Evolutionary conservation across 2,797 vertebrate species (phyloP), one percentile per base, ranked within the genome.

Genomic region (Centroberyx gerrardi): DNA sequence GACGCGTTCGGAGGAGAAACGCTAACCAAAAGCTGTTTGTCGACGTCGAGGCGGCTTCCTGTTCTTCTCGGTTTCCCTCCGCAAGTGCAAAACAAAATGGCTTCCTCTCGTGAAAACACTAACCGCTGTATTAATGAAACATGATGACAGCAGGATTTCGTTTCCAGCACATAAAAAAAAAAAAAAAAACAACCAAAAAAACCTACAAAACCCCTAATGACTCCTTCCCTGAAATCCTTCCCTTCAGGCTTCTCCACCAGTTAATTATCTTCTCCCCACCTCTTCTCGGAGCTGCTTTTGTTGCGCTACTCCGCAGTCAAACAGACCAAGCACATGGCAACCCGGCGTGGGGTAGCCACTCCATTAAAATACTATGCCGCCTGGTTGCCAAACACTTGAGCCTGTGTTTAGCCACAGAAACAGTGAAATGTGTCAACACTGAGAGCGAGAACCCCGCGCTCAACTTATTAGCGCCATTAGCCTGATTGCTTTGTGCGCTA

Each of bases 391-490:
- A 94, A 95, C 94, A 93, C 92, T 95, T 55, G 65, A 93, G 90
- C 80, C 83, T 83, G 84, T 95, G 94, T 95, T 96, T 95, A 92
- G 93, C 88, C 91, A 91, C 89, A 90, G 91, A 92, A 93, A 94
- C 91, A 90, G 72, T 83, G 87, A 90, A 93, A 95, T 93, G 93
- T 95, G 95, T 95, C 93, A 94, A 95, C 92, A 94, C 2, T 36
- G 83, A 82, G 85, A 87, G 90, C 22, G 72, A 87, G 90, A 92
- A 93, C 92, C 92, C 83, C 87, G 72, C 87, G 89, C 92, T 95
- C 94, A 87, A 93, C 92, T 91, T 93, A 95, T 95, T 95, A 95
- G 93, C 82, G 86, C 94, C 88, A 95, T 96, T 95, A 95, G 92
- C 85, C 91, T 87, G 90, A 94, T 93, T 93, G 93, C 92, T 93